Percentiles rank a stretch among this genome's conserved stretches.
phyloP scores from a whole-genome alignment of 2,113 vertebrate species.

The Mastomys natalensis region DNA sequence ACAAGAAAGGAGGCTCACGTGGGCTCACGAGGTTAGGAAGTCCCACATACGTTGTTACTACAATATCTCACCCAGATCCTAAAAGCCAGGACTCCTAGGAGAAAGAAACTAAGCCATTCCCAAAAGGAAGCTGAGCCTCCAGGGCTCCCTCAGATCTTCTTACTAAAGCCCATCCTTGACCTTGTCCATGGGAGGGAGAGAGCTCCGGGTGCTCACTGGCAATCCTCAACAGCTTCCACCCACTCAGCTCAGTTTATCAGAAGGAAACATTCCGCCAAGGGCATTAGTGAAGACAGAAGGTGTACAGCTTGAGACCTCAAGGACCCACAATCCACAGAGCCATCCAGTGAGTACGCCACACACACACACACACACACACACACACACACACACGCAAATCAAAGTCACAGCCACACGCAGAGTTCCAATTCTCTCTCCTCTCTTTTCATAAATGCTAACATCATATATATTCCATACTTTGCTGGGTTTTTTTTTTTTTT shows the following conservation, averaged over 20 bases:
- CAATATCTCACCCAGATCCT: background rate
- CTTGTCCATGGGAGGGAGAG: background rate
- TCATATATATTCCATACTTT: background rate
- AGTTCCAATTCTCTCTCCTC: rapidly evolving
- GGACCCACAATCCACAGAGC: background rate
- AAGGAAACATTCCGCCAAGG: rapidly evolving
- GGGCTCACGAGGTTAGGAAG: background rate
- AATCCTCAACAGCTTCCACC: background rate
- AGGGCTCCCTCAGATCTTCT: background rate
- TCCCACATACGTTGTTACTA: no score
- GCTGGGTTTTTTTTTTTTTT: background rate
- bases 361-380: background rate
- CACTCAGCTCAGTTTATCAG: rapidly evolving
- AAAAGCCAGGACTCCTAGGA: background rate
- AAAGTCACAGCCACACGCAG: rapidly evolving
- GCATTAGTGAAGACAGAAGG: background rate
- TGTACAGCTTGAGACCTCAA: no score
- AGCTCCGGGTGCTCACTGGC: background rate
- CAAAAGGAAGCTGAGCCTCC: no score
- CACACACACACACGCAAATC: background rate
- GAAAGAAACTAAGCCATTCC: background rate
- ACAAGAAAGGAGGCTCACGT: background rate
- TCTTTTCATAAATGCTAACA: background rate
- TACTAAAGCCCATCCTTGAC: background rate
- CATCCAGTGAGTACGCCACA: rapidly evolving